Evolutionary conservation across 2,113 vertebrate species (phyloP).

Genomic region (Tylochromis polylepis): DNA sequence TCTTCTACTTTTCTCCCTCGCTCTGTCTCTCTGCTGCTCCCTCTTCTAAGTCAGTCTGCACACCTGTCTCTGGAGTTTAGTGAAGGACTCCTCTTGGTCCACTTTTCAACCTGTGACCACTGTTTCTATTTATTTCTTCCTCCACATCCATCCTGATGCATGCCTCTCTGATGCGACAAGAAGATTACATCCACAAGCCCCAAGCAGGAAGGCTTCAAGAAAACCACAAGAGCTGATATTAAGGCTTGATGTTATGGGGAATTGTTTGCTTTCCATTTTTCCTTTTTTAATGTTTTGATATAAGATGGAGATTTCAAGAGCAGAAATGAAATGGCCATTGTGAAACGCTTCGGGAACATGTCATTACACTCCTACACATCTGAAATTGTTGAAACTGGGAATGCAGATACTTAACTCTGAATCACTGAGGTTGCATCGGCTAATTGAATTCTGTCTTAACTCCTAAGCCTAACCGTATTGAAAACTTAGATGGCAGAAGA

Average conservation of each 20-base stretch:
- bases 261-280: background rate
- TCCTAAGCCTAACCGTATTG: background rate
- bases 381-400: background rate
- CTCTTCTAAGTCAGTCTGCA: background rate
- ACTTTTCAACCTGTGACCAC: background rate
- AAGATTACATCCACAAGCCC: conserved; percentile 10
- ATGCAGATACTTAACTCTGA: background rate
- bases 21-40: conserved; percentile 1
- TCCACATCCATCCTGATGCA: background rate
- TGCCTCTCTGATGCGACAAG: background rate
- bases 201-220: background rate
- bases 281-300: background rate
- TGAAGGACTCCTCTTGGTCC: background rate
- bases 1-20: background rate
- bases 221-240: background rate
- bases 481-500: background rate
- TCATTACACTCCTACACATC: background rate
- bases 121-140: background rate
- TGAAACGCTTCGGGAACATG: background rate
- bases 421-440: background rate
- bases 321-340: background rate
- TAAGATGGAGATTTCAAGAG: background rate
- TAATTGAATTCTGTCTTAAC: background rate
- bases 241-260: background rate
- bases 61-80: conserved; percentile 2